Evolutionary conservation across 2,113 vertebrate species (phyloP), one percentile per base, ranked within the genome.

Genomic region (Cyphomyrus discorhynchus): DNA sequence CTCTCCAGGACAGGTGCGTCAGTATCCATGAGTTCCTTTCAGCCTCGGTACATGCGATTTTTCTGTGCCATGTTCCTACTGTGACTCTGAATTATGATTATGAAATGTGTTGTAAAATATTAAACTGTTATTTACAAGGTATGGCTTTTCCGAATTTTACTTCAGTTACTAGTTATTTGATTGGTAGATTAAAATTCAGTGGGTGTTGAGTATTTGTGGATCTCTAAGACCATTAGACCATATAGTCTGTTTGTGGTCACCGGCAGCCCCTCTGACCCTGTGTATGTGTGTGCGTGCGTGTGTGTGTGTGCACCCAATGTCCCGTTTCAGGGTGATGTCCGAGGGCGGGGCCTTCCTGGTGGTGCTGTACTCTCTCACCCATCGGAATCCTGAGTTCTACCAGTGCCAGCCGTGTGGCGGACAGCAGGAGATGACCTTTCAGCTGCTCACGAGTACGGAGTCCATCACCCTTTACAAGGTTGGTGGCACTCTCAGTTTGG

Each of bases 301-400:
- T 80, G n/a, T 39, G 52, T 80, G n/a, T 15, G 17, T 4, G 5
- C 5, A 1, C 56, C 8, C 10, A 42, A 9, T 62, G 15, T 45
- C 70, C 31, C 70, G 5, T 94, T 52, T 74, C 90, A 99, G 98
- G 86, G 96, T 97, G 87, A 94, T 97, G 92, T 97, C 97, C 0
- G 97, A 99, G 92, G 95, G 93, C 15, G 94, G 96, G 7, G 92
- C 94, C 19, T 99, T 99, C 92, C 96, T 99, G 90, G 92, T 98
- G 53, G 95, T 98, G 70, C 93, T 99, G 74, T 99, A 98, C 92
- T 95, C 96, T 0, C 87, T 97, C 91, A 97, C 97, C 6, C 97
- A 97, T 94, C 96, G 96, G 91, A 94, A 97, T 56, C 97, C 98
- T 3, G 97, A 98, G 91, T 99, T 99, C 94, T 99, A 97, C 93